A percentile compares a stretch with the other conserved stretches of the same genome.
Evolutionary conservation across 2,113 vertebrate genomes (phyloP).

Genomic region (Brachyhypopomus gauderio): DNA sequence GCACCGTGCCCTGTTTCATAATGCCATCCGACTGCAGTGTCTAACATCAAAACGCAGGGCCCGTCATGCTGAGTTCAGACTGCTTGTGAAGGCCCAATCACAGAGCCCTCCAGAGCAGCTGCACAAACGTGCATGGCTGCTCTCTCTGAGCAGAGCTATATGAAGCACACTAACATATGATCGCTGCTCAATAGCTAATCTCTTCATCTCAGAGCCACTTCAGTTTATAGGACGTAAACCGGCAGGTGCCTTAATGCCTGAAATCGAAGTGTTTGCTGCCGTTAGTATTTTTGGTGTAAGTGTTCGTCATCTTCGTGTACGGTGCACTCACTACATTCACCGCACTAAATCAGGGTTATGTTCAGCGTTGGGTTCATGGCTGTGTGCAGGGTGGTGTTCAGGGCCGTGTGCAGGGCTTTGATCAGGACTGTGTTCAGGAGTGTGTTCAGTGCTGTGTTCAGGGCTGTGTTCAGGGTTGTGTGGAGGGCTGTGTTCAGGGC

Average conservation of each 20-base stretch:
- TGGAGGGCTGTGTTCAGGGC: no score
- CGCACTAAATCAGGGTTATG: not conserved
- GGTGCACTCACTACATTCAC: not conserved
- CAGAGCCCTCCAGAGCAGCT: not conserved
- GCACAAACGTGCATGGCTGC: not conserved
- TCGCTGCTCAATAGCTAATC: conserved; percentile 39
- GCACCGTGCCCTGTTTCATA: no score
- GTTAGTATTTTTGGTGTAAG: not conserved
- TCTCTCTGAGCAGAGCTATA: conserved; percentile 10
- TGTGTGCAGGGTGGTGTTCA: no score
- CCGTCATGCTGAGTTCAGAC: not conserved
- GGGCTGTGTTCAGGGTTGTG: no score
- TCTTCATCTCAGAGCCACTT: conserved; percentile 58
- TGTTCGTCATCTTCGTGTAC: not conserved
- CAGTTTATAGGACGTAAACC: conserved; percentile 20
- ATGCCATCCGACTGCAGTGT: no score
- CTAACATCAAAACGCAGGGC: not conserved
- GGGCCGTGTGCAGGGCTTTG: no score
- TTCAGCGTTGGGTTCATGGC: conserved; percentile 33
- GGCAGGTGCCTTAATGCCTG: not conserved
- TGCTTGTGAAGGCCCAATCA: not conserved
- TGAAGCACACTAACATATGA: conserved; percentile 18
- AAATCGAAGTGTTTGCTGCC: not conserved
- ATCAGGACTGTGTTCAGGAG: no score
- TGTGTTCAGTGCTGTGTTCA: no score